These are phyloP conservation scores for Aradus depressus DNA, from an alignment of 2,888 invertebrate genomes.

Conservation along the genomic window DNA sequence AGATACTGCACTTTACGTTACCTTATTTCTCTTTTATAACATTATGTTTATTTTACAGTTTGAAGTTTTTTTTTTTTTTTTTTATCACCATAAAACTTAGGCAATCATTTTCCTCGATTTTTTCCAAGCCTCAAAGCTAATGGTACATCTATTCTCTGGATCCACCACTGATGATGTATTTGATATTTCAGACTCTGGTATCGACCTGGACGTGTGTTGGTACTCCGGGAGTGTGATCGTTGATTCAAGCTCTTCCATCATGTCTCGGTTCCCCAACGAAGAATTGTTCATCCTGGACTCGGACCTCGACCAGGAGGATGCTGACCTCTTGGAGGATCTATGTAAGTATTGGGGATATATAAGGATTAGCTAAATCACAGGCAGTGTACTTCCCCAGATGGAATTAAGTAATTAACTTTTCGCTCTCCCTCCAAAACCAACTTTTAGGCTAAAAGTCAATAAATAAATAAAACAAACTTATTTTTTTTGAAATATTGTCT, in stretches of 20 bases:
- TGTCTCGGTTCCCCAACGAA: slow-evolving; percentile 8
- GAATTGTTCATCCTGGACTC: slow-evolving; percentile 9
- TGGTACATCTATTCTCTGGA: not conserved
- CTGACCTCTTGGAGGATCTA: slow-evolving; percentile 1
- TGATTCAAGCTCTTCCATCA: slow-evolving; percentile 7
- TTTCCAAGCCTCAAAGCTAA: not conserved
- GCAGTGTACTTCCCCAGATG: no score
- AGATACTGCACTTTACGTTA: no score
- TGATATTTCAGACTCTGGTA: slow-evolving; percentile 8
- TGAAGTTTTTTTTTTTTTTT: not conserved
- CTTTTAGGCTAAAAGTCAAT: no score
- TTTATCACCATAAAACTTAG: not conserved
- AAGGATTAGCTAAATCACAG: no score
- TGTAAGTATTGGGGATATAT: slow-evolving; percentile 10
- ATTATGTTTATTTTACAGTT: no score
- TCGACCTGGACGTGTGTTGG: slow-evolving; percentile 9
- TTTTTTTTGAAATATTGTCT: no score
- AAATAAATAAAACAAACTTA: no score
- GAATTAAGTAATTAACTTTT: no score
- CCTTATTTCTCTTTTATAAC: no score
- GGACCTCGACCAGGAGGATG: not conserved
- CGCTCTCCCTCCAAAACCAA: no score
- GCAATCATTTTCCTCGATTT: not conserved
- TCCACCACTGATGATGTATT: not conserved
- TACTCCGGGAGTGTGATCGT: not conserved